Percentiles rank a stretch among this genome's conserved stretches.
phyloP scores from a whole-genome alignment of 1,140 invertebrate species.

The Drosophila albomicans region DNA sequence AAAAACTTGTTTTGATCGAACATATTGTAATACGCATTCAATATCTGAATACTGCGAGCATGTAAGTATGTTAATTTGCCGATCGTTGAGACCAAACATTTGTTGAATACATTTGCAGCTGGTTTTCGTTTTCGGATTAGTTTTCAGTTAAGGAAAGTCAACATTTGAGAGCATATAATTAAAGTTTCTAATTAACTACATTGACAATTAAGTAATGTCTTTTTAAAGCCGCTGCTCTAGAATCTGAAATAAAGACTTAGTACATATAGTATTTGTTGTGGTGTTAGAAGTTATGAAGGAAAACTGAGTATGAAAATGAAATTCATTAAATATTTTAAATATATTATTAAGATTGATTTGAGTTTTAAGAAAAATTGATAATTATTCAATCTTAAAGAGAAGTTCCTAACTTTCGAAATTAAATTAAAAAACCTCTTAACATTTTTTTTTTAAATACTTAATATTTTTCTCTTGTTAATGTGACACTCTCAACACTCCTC shows the following conservation, averaged over 20 bases:
- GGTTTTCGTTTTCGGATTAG: constrained; percentile 43
- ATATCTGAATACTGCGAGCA: constrained; percentile 20
- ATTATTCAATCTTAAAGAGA: too few species aligned
- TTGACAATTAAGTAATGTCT: background rate
- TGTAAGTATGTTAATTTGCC: constrained; percentile 77
- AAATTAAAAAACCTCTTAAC: too few species aligned
- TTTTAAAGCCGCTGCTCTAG: background rate
- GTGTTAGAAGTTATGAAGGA: too few species aligned
- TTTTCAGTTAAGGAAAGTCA: background rate
- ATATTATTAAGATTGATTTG: too few species aligned
- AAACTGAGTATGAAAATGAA: too few species aligned
- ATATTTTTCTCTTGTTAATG: too few species aligned
- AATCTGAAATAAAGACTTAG: background rate
- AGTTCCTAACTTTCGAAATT: too few species aligned
- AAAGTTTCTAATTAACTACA: background rate
- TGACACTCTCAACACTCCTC: too few species aligned
- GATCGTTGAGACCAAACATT: constrained; percentile 73
- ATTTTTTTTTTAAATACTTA: too few species aligned
- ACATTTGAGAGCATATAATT: constrained; percentile 3
- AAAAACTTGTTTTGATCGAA: constrained; percentile 62
- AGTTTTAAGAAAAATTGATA: too few species aligned
- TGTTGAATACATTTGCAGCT: constrained; percentile 74
- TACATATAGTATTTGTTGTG: too few species aligned
- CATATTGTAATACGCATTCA: constrained; percentile 8
- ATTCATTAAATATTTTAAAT: too few species aligned